These are phyloP conservation scores for Poeciliopsis infans DNA, from an alignment of 2,797 vertebrate genomes.

Conservation along the genomic window DNA sequence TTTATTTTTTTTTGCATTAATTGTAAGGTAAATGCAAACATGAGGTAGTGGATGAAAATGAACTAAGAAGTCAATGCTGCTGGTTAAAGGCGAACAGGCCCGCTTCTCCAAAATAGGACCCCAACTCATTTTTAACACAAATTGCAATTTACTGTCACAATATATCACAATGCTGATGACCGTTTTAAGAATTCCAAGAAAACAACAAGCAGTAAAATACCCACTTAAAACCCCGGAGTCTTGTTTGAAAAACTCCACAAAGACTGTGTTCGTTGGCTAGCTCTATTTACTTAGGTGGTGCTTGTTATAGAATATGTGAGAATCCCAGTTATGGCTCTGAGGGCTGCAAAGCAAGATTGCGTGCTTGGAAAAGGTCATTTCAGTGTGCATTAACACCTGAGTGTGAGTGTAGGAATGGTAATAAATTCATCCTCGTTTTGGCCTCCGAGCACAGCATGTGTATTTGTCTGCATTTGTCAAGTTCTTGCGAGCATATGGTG, in stretches of 20 bases:
- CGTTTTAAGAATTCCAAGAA: neutral
- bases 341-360: slow-evolving; percentile 1
- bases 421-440: slow-evolving; percentile 51
- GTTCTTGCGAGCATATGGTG: slow-evolving; percentile 74
- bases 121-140: neutral
- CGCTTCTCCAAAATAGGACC: neutral
- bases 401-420: slow-evolving; percentile 27
- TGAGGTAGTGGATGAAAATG: neutral
- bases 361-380: slow-evolving; percentile 49
- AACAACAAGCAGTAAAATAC: neutral
- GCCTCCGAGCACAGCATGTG: slow-evolving; percentile 9
- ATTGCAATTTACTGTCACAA: neutral
- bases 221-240: neutral
- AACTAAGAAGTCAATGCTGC: neutral
- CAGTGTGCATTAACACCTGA: slow-evolving; percentile 49
- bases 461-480: slow-evolving; percentile 37
- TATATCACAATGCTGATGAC: neutral
- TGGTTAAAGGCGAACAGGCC: neutral
- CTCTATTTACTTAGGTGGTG: neutral
- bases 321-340: slow-evolving; percentile 5
- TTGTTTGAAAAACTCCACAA: neutral
- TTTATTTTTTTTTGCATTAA: neutral
- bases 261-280: neutral
- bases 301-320: neutral
- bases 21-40: neutral